A percentile compares a stretch with the other conserved stretches of the same genome.
These are phyloP conservation scores for Phyllostomus discolor DNA, from an alignment of 2,113 vertebrate species.

Conservation along the genomic window DNA sequence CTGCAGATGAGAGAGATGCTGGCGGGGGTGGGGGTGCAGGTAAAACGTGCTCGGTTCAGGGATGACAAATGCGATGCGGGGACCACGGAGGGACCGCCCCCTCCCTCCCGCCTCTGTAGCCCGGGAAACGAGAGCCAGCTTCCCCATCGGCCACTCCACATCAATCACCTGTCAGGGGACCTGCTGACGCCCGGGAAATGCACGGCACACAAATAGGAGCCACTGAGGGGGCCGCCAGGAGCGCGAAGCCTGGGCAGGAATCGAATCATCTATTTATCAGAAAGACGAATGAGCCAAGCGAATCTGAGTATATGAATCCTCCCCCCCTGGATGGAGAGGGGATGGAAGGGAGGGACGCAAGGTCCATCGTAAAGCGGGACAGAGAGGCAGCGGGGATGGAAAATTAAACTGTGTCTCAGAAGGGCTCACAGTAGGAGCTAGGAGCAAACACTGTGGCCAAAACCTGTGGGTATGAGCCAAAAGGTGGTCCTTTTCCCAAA, in stretches of 20 bases:
- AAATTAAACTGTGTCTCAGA: rapidly evolving
- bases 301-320: rapidly evolving
- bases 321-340: rapidly evolving
- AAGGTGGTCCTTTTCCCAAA: neutral
- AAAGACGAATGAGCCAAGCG: neutral
- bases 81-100: rapidly evolving
- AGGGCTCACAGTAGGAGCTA: rapidly evolving
- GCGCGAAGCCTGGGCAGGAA: neutral
- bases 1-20: too few species aligned
- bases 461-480: rapidly evolving
- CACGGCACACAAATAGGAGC: too few species aligned
- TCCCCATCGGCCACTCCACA: rapidly evolving
- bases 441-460: rapidly evolving
- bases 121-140: rapidly evolving
- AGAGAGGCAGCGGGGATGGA: rapidly evolving
- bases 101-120: too few species aligned
- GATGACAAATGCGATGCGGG: neutral
- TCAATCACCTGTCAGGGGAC: rapidly evolving
- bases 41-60: rapidly evolving
- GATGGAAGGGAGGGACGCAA: rapidly evolving
- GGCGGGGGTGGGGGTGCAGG: rapidly evolving
- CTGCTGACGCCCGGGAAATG: neutral
- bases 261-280: neutral
- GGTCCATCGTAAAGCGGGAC: rapidly evolving
- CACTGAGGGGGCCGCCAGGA: rapidly evolving